A percentile compares a stretch with the other conserved stretches of the same genome.
Evolutionary conservation across 2,888 invertebrate genomes (phyloP).

Genomic region (Oxycera nigricornis): DNA sequence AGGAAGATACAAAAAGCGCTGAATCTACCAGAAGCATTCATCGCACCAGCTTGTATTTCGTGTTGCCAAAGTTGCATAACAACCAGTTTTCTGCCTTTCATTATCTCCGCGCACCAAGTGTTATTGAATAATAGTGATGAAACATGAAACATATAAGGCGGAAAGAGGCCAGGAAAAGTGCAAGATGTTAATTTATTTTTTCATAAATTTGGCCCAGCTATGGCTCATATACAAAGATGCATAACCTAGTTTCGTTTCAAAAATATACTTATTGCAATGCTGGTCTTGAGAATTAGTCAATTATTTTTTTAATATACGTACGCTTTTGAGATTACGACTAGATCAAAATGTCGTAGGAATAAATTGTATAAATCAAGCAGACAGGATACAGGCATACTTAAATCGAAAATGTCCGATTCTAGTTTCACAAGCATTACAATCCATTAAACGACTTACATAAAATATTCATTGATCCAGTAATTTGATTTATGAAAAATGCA

Average conservation of each 20-base stretch:
- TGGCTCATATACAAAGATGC: neutral
- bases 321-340: no score
- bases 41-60: neutral
- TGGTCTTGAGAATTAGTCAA: no score
- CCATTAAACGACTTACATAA: no score
- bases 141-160: conserved; percentile 33
- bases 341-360: no score
- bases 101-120: conserved; percentile 19
- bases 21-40: conserved; percentile 23
- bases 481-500: no score
- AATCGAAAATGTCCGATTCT: no score
- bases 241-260: conserved; percentile 24
- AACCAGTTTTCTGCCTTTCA: conserved; percentile 32
- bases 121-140: conserved; percentile 41
- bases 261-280: no score
- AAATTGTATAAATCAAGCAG: no score
- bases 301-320: no score
- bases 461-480: no score
- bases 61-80: conserved; percentile 28
- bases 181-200: conserved; percentile 30
- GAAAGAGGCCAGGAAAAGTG: conserved; percentile 40
- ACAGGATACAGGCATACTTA: no score
- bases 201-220: neutral
- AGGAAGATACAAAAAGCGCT: conserved; percentile 17
- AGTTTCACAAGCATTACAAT: no score